Base-by-base conservation (phyloP, 2,888 invertebrate species). In the Tetheella fluctuosa region DNA sequence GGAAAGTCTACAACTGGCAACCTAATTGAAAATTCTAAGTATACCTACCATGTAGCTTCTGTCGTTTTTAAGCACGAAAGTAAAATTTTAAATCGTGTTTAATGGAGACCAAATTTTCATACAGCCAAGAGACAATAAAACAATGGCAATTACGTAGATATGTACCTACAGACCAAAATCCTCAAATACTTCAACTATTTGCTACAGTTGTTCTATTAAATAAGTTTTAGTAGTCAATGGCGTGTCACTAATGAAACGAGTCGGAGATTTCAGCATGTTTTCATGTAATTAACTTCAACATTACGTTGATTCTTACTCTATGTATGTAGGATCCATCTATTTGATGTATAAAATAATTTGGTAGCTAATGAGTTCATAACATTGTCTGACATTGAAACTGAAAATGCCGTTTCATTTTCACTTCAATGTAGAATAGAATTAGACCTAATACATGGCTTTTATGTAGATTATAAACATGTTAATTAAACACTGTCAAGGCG, bases 11-110 rank as follows among this genome's bases (percentile, higher is more conserved):
- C 55, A 28, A n/a, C 37, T 10, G 13, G 52, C 52, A 37, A 23
- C 63, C 63, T 74, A 66, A 73, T 76, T 71, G 65, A 77, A 74
- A 71, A 28, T 68, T 63, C 59, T 58, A 60, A 25, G 57, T 64
- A 54, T 54, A 63, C 53, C 58, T 59, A 57, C 34, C 34, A 55
- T 57, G 28, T 63, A 54, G 59, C 48, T 13, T 34, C 34, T 60
- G 56, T 60, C 2, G 20, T 17, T 42, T 42, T n/a, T 20, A 48
- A n/a, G 10, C 20, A 48, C 20, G 10, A 48, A 10, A 10, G 10
- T 17, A 42, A n/a, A 10, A 39, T 39, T 42, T 17, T 17, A 17
- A 17, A 42, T 17, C 15, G 3, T 37, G 2, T 7, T 15, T 37
- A 6, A 13, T 5, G 28, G 2, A 5, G 7, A 28, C 28, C 6